Evolutionary conservation across 2,113 vertebrate genomes (phyloP).

Genomic region (Apodemus speciosus): DNA sequence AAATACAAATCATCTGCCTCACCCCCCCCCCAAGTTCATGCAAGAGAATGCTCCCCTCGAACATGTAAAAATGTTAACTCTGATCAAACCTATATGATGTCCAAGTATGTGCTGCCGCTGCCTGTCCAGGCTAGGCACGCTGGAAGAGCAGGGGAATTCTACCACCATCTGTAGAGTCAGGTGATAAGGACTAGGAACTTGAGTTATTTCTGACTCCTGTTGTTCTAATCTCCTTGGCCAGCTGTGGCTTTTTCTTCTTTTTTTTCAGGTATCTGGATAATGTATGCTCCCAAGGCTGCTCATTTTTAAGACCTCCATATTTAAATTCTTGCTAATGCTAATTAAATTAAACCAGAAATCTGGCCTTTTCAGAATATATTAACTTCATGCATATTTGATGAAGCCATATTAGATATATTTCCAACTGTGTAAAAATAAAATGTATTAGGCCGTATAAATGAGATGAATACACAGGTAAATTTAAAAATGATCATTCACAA

Average conservation of each 20-base stretch:
- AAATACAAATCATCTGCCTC: not conserved
- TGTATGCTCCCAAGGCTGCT: not conserved
- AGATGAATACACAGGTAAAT: not conserved
- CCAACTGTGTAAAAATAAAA: not conserved
- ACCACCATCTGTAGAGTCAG: not conserved
- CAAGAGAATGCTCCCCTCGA: not conserved
- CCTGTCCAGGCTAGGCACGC: too few species aligned
- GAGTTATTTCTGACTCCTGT: slow-evolving; percentile 40
- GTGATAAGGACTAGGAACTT: slow-evolving; percentile 4
- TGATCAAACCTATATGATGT: not conserved
- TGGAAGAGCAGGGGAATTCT: not conserved
- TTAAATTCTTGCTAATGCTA: slow-evolving; percentile 59
- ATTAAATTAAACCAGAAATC: slow-evolving; percentile 60
- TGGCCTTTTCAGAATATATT: slow-evolving; percentile 42
- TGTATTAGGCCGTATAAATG: not conserved
- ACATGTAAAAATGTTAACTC: not conserved
- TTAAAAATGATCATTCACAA: slow-evolving; percentile 20
- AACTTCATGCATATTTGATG: not conserved
- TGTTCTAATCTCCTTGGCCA: slow-evolving; percentile 33
- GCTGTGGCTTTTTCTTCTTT: not conserved
- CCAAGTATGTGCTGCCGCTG: not conserved
- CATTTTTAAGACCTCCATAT: slow-evolving; percentile 55
- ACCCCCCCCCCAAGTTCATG: not conserved
- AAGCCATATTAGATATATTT: slow-evolving; percentile 31
- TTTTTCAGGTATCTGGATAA: slow-evolving; percentile 37